Percentiles rank a stretch among this genome's conserved stretches.
Evolutionary conservation across 2,888 invertebrate genomes (phyloP).

Genomic region (Leptinotarsa haldemani): DNA sequence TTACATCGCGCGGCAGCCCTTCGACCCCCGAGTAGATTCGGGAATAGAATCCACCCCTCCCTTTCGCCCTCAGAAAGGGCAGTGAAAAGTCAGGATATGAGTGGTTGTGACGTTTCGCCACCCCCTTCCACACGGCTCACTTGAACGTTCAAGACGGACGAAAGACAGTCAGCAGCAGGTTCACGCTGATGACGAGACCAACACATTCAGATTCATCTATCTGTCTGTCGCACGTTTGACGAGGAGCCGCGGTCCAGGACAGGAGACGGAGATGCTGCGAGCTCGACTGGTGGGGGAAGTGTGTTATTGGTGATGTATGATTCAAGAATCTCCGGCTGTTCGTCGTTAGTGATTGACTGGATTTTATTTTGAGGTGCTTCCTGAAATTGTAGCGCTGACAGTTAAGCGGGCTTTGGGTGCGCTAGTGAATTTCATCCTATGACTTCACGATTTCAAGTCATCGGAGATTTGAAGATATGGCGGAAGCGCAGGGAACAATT

Average conservation of each 20-base stretch:
- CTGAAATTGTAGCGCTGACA: slow-evolving; percentile 12
- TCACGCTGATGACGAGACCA: slow-evolving; percentile 32
- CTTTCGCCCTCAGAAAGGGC: slow-evolving; percentile 45
- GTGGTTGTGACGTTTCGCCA: slow-evolving; percentile 57
- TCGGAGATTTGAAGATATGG: neutral
- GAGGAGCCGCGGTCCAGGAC: slow-evolving; percentile 49
- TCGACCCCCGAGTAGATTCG: slow-evolving; percentile 47
- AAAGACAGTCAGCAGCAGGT: slow-evolving; percentile 39
- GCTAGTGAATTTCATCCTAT: neutral
- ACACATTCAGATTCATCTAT: slow-evolving; percentile 47
- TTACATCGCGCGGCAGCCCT: slow-evolving; percentile 53
- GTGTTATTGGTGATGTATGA: slow-evolving; percentile 16
- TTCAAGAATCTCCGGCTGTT: neutral
- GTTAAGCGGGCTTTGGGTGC: neutral
- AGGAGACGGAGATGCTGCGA: slow-evolving; percentile 37
- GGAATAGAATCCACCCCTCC: slow-evolving; percentile 51
- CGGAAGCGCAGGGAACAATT: neutral
- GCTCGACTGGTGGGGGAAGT: slow-evolving; percentile 3
- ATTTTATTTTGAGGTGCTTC: slow-evolving; percentile 18
- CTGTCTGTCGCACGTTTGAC: slow-evolving; percentile 50
- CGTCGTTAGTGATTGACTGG: slow-evolving; percentile 17
- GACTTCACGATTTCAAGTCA: neutral
- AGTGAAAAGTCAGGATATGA: slow-evolving; percentile 60
- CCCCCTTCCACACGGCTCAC: slow-evolving; percentile 46
- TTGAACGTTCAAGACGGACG: slow-evolving; percentile 43